phyloP scores from a whole-genome alignment of 2,113 vertebrate species.

The Hyla sarda region DNA sequence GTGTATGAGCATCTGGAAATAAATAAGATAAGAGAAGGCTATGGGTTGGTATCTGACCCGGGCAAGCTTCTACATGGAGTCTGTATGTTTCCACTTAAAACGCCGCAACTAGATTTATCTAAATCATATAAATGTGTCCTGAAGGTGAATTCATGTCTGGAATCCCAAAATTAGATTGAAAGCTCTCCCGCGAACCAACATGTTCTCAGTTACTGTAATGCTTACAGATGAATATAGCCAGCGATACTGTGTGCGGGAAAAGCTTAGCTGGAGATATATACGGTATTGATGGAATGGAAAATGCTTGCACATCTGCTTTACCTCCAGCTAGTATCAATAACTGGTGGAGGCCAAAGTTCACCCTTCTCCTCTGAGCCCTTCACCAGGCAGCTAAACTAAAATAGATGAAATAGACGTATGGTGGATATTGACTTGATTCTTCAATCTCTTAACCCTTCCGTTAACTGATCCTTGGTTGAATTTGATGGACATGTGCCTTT shows the following conservation, averaged over 20 bases:
- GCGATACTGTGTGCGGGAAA: neutral
- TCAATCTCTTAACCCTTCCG: neutral
- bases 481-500: too few relatives aligned
- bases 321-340: neutral
- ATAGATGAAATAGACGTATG: neutral
- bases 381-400: neutral
- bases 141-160: neutral
- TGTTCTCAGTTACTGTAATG: neutral
- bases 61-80: too few relatives aligned
- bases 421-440: neutral
- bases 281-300: neutral
- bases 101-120: too few relatives aligned
- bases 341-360: neutral
- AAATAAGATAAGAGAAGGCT: too few relatives aligned
- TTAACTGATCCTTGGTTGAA: too few relatives aligned
- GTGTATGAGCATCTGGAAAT: too few relatives aligned
- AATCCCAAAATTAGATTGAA: neutral
- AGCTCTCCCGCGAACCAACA: neutral
- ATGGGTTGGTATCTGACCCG: too few relatives aligned
- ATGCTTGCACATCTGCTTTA: conserved; percentile 7
- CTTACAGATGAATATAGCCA: neutral
- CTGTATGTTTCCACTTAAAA: too few relatives aligned
- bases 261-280: neutral
- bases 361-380: neutral
- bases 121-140: neutral